Evolutionary conservation across 2,797 vertebrate genomes (phyloP).

Genomic region (Tauraco hartlaubi): DNA sequence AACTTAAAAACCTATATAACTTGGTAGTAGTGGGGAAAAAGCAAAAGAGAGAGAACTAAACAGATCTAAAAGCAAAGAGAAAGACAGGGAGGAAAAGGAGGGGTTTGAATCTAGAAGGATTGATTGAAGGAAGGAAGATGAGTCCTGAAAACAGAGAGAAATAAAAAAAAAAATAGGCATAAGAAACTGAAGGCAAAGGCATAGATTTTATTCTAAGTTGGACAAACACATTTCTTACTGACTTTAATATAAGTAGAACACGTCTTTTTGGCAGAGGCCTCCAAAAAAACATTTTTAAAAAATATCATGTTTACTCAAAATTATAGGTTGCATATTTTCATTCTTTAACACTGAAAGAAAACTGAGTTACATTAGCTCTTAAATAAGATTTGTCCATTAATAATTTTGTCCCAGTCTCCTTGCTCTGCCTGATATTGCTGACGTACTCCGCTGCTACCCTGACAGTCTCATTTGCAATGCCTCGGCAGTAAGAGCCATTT

Average conservation of each 20-base stretch:
- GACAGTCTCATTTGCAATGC: conserved; percentile 36
- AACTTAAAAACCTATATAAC: neutral
- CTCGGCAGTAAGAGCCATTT: conserved; percentile 23
- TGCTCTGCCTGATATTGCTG: conserved; percentile 22
- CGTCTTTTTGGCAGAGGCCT: neutral
- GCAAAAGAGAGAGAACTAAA: neutral
- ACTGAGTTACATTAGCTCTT: neutral
- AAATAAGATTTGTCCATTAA: conserved; percentile 12
- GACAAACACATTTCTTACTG: neutral
- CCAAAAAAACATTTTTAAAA: neutral
- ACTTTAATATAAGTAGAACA: neutral
- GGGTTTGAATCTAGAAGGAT: neutral
- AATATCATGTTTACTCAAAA: neutral
- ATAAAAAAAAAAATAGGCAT: neutral
- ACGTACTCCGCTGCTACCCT: neutral
- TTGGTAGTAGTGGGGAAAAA: neutral
- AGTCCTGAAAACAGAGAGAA: neutral
- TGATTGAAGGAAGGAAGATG: neutral
- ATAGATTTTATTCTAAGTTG: neutral
- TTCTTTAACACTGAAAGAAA: conserved; percentile 3
- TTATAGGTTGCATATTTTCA: neutral
- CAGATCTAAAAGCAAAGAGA: neutral
- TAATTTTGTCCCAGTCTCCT: conserved; percentile 47
- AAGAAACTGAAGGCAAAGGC: neutral
- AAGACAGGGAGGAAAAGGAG: neutral